Base-by-base conservation (phyloP, 2,888 invertebrate genomes). In the Noctuana brunneofusca region DNA sequence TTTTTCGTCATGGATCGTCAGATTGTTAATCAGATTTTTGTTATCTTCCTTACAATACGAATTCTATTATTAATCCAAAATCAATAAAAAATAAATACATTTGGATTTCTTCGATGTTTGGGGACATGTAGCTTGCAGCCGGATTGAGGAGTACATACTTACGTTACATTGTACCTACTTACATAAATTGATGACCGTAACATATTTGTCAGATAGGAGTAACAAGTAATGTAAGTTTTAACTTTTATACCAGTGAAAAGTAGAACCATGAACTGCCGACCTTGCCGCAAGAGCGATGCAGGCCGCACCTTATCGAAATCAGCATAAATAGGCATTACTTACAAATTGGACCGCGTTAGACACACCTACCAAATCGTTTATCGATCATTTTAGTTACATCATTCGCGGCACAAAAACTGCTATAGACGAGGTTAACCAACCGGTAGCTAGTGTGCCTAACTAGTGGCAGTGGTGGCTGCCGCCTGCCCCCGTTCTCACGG, bases 311-410 rank as follows among this genome's bases (percentile, higher is more conserved):
- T 52, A 20, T 22, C 63, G 20, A 63, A 57, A 63, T 43, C 56
- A 32, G 32, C 63, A 56, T 63, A 56, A 63, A 56, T 64, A 64
- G 32, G 62, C 58, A 63, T 64, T 63, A 56, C 43, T 56, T 50
- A 52, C 50, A 62, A 62, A 63, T 63, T 63, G 63, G 63, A 38
- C 49, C 58, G 60, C 48, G 50, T 58, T 58, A 65, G 64, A 67
- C 62, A 65, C 58, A 64, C 64, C 57, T 56, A 56, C 62, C 56
- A 18, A 59, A 49, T 53, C 57, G 50, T 52, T 55, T 64, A 58
- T 66, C 63, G 64, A 58, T 58, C 54, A 52, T 43, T 64, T 48
- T 46, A 56, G 63, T 66, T 64, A 65, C 67, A 64, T 70, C 68
- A 67, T 50, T 55, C 27, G 48, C 56, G 48, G 52, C 54, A 43